These are phyloP conservation scores for Lagria hirta DNA, from an alignment of 2,888 invertebrate species.

Conservation along the genomic window DNA sequence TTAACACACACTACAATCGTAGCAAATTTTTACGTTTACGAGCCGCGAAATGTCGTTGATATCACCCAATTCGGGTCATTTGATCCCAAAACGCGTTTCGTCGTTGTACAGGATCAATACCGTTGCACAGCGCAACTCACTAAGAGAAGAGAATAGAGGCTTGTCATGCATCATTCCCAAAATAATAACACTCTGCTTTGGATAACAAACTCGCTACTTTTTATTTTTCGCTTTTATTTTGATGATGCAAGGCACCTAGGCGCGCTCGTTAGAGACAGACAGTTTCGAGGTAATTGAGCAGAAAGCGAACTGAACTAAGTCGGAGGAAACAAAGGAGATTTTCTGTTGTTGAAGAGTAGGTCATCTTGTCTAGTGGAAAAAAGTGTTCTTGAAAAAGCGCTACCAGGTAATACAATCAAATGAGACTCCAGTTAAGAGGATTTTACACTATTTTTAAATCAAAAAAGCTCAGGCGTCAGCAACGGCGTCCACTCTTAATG, in stretches of 20 bases:
- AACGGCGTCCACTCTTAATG: too few relatives aligned
- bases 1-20: too few relatives aligned
- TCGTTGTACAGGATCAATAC: constrained; percentile 35
- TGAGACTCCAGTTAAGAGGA: too few relatives aligned
- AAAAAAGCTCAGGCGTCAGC: too few relatives aligned
- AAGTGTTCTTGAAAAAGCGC: too few relatives aligned
- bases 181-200: constrained; percentile 17
- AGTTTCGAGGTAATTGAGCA: constrained; percentile 1
- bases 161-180: constrained; percentile 26
- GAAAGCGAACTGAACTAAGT: constrained; percentile 1
- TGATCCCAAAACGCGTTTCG: constrained; percentile 40
- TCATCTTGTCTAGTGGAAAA: too few relatives aligned
- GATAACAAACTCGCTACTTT: too few relatives aligned
- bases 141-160: constrained; percentile 22
- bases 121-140: constrained; percentile 32
- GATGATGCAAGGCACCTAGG: neutral
- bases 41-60: constrained; percentile 49
- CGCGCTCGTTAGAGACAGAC: neutral
- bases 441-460: too few relatives aligned
- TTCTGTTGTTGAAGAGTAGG: too few relatives aligned
- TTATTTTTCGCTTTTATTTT: constrained; percentile 3
- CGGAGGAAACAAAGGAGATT: too few relatives aligned
- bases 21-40: constrained; percentile 51
- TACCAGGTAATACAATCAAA: too few relatives aligned
- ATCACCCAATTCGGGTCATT: constrained; percentile 50